Evolutionary conservation across 1,140 invertebrate genomes (phyloP), one percentile per base, ranked within the genome.

Genomic region (Cydia amplana): DNA sequence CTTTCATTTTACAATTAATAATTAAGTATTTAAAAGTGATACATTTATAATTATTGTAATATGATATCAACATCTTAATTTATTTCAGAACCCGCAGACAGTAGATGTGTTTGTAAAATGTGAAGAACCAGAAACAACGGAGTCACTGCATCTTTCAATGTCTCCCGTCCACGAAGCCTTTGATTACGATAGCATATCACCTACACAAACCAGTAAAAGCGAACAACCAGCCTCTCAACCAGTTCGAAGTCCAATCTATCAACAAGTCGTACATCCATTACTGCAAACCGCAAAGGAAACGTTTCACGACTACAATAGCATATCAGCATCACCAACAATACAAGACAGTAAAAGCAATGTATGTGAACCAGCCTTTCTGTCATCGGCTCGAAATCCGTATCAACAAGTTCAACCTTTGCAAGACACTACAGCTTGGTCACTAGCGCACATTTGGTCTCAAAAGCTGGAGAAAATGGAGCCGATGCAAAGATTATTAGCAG

Each of bases 401-500:
- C 16, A n/a, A 55, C n/a, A 14, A 18, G 46, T 43, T 43, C 43
- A 16, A 14, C 14, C 14, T 51, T 51, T 7, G 0, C 6, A 55
- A 1, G 4, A 55, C 2, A 55, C 16, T 16, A 18, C 51, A 18
- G 51, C 51, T 20, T 18, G 51, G n/a, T 55, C 51, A 9, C 51
- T 55, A 55, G 51, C 51, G 14, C 16, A 55, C n/a, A n/a, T 64
- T 18, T 74, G 74, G 74, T 63, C 74, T 49, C 75, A 80, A n/a
- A 83, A 78, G 72, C 67, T 83, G 12, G 78, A 77, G 10, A 77
- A 64, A 49, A 43, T 83, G 2, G 67, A 75, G 9, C 75, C 75
- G n/a, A 67, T 74, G 10, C 82, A 83, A 76, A 79, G 76, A 73
- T 28, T 83, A 20, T 82, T 77, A 10, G 82, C 82, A 6, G 78